Percentiles rank a stretch among this genome's conserved stretches.
Evolutionary conservation across 2,797 vertebrate species (phyloP).

Genomic region (Xiphorhynchus erythropygius): DNA sequence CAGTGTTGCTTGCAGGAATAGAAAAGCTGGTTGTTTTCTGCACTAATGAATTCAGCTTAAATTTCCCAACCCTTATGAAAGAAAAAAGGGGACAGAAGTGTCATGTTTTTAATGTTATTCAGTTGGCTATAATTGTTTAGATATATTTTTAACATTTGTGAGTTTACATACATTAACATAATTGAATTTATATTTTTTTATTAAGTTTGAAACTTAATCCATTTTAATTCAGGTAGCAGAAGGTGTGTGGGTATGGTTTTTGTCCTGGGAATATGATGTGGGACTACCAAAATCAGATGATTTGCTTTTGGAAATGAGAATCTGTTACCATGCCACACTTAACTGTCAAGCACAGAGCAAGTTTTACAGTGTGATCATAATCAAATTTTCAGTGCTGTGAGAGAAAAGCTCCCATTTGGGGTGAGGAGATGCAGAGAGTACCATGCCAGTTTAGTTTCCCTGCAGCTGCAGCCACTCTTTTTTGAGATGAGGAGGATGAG

Average conservation of each 20-base stretch:
- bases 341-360: background rate
- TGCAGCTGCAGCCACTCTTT: background rate
- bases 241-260: background rate
- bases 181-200: background rate
- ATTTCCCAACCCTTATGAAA: background rate
- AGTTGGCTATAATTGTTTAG: background rate
- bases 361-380: background rate
- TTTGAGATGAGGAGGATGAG: background rate
- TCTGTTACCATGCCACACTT: background rate
- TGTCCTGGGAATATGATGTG: background rate
- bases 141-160: background rate
- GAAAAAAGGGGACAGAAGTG: background rate
- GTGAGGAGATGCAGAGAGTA: fast-evolving
- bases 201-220: background rate
- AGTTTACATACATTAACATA: background rate
- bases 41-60: background rate
- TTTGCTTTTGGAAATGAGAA: background rate
- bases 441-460: background rate
- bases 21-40: background rate
- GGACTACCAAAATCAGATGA: background rate
- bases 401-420: background rate
- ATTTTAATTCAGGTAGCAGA: background rate
- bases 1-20: background rate
- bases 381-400: background rate
- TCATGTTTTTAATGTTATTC: background rate